Evolutionary conservation across 1,140 invertebrate genomes (phyloP), one percentile per base, ranked within the genome.

Genomic region (Palaemon carinicauda): DNA sequence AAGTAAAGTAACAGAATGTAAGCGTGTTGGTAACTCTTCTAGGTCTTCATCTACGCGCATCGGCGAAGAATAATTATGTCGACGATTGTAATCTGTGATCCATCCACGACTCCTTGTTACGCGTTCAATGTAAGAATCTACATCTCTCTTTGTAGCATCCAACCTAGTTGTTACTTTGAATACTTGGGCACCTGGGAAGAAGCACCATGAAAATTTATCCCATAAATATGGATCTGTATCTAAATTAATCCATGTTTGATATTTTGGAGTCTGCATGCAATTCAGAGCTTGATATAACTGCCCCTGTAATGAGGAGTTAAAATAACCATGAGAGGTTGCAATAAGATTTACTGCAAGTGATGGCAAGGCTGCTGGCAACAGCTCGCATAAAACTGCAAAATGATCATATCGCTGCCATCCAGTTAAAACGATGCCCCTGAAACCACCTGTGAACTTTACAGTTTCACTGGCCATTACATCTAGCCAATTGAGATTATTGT

Each of bases 351-450:
- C 90, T 1, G 93, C 94, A 5, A 97, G 91, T 0, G 95, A 95
- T 10, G 98, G 98, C 80, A 99, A 91, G 3, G 95, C 94, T 0
- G 94, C 93, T 1, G 96, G 96, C n/a, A 99, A 91, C 9, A 98
- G 91, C 92, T 99, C 98, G 91, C 97, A 98, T 19, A 99, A 93
- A 0, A 96, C 94, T 4, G 97, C 96, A 92, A 97, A 97, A 91
- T 99, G 98, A 91, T 98, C 97, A 90, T 97, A 98, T 89, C 95
- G 92, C 89, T 95, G 95, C 95, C 95, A 96, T 0, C 95, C 91
- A n/a, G 90, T 91, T 4, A 90, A 73, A 33, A 90, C 90, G 17
- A 92, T 54, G 7, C 94, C 94, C 81, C 93, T 91, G 85, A 95
- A 93, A n/a, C 92, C 93, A n/a, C 92, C 92, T 51, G 93, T 92